Base-by-base conservation (phyloP, 2,888 invertebrate species). In the Pyrocoelia pectoralis region DNA sequence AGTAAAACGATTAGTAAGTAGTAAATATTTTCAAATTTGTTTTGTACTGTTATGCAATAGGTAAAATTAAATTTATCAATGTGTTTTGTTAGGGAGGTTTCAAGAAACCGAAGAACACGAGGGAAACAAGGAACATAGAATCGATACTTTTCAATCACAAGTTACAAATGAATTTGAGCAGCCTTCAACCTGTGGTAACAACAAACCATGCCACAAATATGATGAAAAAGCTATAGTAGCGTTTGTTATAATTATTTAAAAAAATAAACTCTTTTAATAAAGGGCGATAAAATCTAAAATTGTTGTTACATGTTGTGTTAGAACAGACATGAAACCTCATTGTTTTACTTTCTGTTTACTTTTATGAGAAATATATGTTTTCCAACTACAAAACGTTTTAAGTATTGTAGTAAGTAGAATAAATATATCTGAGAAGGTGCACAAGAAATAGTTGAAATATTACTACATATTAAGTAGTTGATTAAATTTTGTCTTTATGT, bases 181-280 rank as follows among this genome's bases (percentile, higher is more conserved):
- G 10, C 38, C 38, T 38, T 38, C 38, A 38, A 38, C 10, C 38
- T 38, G 38, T 38, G 38, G 38, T 38, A 38, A 38, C 12, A 38
- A 38, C 3, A 38, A 5, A 38, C 38, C 5, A 38, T 38, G 12
- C 10, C 5, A 38, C 5, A 38, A 38, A 38, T 38, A n/a, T 38
- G 38, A 38, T 38, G 12, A 38, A 38, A 38, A 38, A 38, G 38
- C 2, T 38, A 38, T 38, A 38, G 38, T 38, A 9, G 38, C 38
- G 38, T 38, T 38, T 38, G 38, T 38, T 38, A 38, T 38, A 38
- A 38, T 38, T 38, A 38, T 38, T 38, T 38, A 8, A 2, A 38
- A 24, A 38, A 38, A 38, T 38, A 12, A n/a, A 38, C n/a, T n/a
- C 38, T 38, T 38, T 38, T 38, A 38, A 38, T 38, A 38, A 38